These are phyloP conservation scores for Dorcus parallelipipedus DNA, from an alignment of 2,888 invertebrate genomes.

Conservation along the genomic window DNA sequence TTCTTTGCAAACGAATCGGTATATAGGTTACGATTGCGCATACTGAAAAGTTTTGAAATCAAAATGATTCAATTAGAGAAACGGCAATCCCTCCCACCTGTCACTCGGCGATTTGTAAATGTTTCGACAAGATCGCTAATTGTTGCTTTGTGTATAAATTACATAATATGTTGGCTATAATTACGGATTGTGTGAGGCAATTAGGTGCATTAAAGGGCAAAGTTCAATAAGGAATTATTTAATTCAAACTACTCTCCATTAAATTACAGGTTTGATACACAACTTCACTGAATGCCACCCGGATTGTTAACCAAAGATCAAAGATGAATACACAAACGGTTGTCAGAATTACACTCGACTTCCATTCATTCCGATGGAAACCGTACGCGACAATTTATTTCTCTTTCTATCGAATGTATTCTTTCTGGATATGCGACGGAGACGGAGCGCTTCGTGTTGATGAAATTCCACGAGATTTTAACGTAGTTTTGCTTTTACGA, in stretches of 20 bases:
- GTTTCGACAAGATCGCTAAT: neutral
- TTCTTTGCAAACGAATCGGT: neutral
- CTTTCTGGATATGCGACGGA: neutral
- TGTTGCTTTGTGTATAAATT: neutral
- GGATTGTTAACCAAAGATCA: slow-evolving; percentile 42
- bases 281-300: slow-evolving; percentile 33
- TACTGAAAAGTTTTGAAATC: neutral
- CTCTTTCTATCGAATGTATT: neutral
- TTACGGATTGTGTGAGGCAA: too few relatives aligned
- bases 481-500: slow-evolving; percentile 9
- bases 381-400: neutral
- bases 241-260: slow-evolving; percentile 1
- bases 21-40: neutral
- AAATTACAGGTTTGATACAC: slow-evolving; percentile 25
- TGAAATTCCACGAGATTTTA: slow-evolving; percentile 19
- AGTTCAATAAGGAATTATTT: neutral
- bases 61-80: slow-evolving; percentile 1
- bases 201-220: too few relatives aligned
- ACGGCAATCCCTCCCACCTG: neutral
- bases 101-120: neutral
- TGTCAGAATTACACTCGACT: slow-evolving; percentile 34
- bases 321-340: slow-evolving; percentile 42
- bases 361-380: slow-evolving; percentile 4
- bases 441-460: slow-evolving; percentile 21
- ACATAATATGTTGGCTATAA: neutral